Evolutionary conservation across 2,797 vertebrate genomes (phyloP).

Genomic region (Pseudotriccus pelzelni): DNA sequence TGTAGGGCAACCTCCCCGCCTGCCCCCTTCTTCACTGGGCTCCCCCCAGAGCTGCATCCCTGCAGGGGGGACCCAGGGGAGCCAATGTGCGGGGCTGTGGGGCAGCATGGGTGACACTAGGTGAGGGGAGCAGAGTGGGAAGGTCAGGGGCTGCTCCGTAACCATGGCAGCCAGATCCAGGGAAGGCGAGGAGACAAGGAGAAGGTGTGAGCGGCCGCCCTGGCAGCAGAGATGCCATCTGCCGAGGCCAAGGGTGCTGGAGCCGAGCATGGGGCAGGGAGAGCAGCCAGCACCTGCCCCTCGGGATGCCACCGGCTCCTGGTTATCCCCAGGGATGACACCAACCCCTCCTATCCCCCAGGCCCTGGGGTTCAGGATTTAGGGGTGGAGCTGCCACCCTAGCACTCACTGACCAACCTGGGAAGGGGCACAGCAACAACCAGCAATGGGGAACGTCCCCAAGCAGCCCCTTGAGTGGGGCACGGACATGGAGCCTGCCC

Average conservation of each 20-base stretch:
- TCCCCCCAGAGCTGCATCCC: neutral
- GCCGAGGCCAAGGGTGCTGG: rapidly evolving
- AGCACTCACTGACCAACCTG: neutral
- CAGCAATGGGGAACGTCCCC: neutral
- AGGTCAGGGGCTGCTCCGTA: neutral
- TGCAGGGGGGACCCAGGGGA: rapidly evolving
- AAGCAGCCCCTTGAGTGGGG: neutral
- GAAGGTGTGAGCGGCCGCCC: neutral
- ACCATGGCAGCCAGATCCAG: neutral
- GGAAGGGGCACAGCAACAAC: neutral
- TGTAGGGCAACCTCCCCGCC: neutral
- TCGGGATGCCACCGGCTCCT: neutral
- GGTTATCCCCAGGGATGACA: neutral
- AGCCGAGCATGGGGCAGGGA: rapidly evolving
- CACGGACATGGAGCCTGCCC: neutral
- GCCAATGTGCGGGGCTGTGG: neutral
- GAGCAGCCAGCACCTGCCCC: neutral
- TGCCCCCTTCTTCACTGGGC: neutral
- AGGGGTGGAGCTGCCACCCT: neutral
- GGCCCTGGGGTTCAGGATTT: neutral
- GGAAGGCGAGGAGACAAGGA: neutral
- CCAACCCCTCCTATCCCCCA: neutral
- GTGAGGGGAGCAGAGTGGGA: neutral
- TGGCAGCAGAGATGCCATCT: neutral
- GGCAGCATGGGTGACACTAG: neutral